Evolutionary conservation across 2,888 invertebrate species (phyloP), one percentile per base, ranked within the genome.

Genomic region (Lasiommata megera): DNA sequence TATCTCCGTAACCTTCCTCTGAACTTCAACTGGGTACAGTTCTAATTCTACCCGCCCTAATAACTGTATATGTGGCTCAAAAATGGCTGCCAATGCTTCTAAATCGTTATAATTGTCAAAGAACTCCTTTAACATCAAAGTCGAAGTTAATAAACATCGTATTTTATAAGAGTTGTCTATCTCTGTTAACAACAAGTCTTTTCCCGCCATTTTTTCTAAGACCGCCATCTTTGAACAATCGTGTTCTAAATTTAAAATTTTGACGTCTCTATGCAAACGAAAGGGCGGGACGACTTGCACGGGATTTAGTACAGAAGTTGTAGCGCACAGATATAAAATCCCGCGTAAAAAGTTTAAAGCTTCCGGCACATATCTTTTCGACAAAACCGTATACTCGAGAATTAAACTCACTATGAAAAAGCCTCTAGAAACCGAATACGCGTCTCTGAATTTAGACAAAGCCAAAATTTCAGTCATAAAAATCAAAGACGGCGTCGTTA

Each of bases 381-480:
- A 97, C 34, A 96, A 77, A 0, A 87, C 77, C 0, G 95, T 94
- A 77, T 95, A 97, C 94, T 98, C 97, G 68, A 96, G 81, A 60
- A 95, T 82, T 16, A 97, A 79, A 0, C 95, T 93, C 6, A 93
- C 92, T 44, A 97, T 70, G 70, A 96, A 96, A 6, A 98, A 82
- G 0, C 97, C 97, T 77, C 93, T 93, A 0, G 95, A 93, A 66
- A 98, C 88, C 59, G 97, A 95, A 63, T 91, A 88, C 0, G 93
- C 90, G 8, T 91, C 92, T 68, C 90, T 93, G 16, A 96, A 93
- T 66, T 91, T 92, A 53, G 94, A 93, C 68, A 90, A 88, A 1
- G 92, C 90, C 68, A 97, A 80, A 72, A 98, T 95, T 79, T 97
- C 95, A 37, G 95, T 93, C 84, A 98, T 96, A 68, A 98, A 96